phyloP scores from a whole-genome alignment of 37 sponge, comb jelly and placozoan genomes.

The Diacarnus erythraeanus region DNA sequence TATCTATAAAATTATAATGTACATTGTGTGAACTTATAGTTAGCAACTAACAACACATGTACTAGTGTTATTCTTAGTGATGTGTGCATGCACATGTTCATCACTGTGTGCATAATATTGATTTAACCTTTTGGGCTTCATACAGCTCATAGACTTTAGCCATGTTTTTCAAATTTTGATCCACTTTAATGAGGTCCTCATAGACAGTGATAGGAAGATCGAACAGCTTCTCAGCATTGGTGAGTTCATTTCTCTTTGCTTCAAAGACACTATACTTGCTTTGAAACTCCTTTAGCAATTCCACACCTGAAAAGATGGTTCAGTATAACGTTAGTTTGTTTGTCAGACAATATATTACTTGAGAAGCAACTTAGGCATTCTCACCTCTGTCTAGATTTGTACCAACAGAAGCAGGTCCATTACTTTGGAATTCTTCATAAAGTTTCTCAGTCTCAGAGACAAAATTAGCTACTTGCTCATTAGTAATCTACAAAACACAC shows the following conservation, averaged over 20 bases:
- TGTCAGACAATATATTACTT: not conserved
- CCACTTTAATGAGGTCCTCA: conserved; percentile 86
- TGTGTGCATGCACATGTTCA: not conserved
- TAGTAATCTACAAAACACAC: conserved; percentile 69
- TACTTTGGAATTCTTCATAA: conserved; percentile 72
- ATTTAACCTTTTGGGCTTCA: conserved; percentile 77
- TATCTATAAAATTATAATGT: conserved; percentile 38
- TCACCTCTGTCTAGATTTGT: conserved; percentile 89
- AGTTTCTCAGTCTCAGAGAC: conserved; percentile 58
- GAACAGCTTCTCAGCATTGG: conserved; percentile 98
- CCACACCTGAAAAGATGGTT: conserved; percentile 52
- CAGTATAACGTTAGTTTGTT: not conserved
- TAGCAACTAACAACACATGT: too few species aligned
- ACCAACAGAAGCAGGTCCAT: conserved; percentile 93
- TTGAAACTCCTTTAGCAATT: conserved; percentile 77
- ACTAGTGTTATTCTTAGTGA: too few species aligned
- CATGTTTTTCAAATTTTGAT: conserved; percentile 78
- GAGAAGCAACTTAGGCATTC: not conserved
- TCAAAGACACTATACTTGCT: conserved; percentile 69
- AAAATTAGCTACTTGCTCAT: conserved; percentile 85
- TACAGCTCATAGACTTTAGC: conserved; percentile 87
- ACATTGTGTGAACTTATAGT: not conserved
- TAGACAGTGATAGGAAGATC: conserved; percentile 92
- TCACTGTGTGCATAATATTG: not conserved
- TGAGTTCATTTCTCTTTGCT: conserved; percentile 85